Conservation (phyloP, 2,888 invertebrate genomes). For the Pristionchus entomophagus region DNA sequence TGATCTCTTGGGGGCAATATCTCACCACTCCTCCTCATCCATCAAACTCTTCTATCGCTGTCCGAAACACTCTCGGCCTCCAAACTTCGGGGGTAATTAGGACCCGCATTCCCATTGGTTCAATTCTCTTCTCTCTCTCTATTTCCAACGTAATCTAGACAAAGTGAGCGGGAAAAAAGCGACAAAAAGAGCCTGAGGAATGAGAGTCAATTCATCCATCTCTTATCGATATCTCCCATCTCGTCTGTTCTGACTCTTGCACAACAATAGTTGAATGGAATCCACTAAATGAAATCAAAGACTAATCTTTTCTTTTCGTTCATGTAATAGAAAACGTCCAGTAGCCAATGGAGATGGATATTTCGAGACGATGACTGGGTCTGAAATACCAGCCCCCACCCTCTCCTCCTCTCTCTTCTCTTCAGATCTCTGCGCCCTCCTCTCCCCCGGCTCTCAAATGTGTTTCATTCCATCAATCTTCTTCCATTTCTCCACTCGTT, state of each 20-base stretch:
- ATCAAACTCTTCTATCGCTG: neutral
- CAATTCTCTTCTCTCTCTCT: slow-evolving; percentile 1
- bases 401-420: slow-evolving; percentile 6
- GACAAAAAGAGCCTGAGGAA: neutral
- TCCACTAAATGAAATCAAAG: no score
- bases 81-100: slow-evolving; percentile 26
- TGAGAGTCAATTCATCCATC: neutral
- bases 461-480: slow-evolving; percentile 44
- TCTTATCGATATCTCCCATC: neutral
- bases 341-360: no score
- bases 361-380: no score
- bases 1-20: no score
- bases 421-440: neutral
- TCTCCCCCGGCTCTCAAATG: slow-evolving; percentile 31
- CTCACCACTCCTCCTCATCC: neutral
- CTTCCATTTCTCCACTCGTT: slow-evolving; percentile 40
- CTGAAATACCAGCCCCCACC: no score
- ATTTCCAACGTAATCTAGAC: slow-evolving; percentile 43
- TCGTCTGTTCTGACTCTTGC: neutral
- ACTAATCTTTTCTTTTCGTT: no score
- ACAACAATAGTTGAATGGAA: no score
- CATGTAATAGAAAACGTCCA: no score
- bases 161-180: slow-evolving; percentile 1
- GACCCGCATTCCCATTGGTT: neutral
- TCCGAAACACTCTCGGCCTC: neutral